phyloP scores from a whole-genome alignment of 2,113 vertebrate species.

The Cryptotis parvus region DNA sequence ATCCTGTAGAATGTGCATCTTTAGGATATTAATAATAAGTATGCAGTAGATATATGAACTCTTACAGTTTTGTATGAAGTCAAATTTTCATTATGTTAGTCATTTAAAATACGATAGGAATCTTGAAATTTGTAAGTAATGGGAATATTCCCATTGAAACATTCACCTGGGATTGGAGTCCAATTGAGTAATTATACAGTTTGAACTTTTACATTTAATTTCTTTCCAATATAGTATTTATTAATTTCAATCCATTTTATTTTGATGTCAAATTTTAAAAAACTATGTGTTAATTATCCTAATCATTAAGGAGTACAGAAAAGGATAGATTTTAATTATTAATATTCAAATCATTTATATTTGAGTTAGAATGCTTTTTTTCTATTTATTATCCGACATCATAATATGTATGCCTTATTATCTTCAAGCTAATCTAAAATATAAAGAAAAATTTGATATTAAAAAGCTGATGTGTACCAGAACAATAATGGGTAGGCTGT shows the following conservation, averaged over 20 bases:
- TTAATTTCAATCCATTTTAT: constrained; percentile 28
- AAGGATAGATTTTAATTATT: background rate
- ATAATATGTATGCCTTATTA: background rate
- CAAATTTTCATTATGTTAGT: constrained; percentile 2
- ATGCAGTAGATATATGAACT: background rate
- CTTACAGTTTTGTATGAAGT: background rate
- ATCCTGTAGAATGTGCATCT: background rate
- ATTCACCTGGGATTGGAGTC: background rate
- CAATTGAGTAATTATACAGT: background rate
- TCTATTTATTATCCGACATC: background rate
- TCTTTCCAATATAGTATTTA: background rate
- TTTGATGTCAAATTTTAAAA: constrained; percentile 37
- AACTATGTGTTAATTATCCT: background rate
- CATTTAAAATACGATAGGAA: constrained; percentile 27
- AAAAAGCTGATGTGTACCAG: too few relatives aligned
- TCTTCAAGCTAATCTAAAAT: background rate
- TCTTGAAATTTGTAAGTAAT: background rate
- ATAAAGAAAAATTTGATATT: background rate
- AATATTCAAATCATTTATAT: constrained; percentile 18
- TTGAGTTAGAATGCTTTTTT: constrained; percentile 54
- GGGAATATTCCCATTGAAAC: background rate
- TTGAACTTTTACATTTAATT: background rate
- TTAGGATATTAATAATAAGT: background rate
- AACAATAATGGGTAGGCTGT: too few relatives aligned
- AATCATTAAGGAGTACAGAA: constrained; percentile 20